Conservation (phyloP, 2,113 vertebrate species). For the Passer domesticus region DNA sequence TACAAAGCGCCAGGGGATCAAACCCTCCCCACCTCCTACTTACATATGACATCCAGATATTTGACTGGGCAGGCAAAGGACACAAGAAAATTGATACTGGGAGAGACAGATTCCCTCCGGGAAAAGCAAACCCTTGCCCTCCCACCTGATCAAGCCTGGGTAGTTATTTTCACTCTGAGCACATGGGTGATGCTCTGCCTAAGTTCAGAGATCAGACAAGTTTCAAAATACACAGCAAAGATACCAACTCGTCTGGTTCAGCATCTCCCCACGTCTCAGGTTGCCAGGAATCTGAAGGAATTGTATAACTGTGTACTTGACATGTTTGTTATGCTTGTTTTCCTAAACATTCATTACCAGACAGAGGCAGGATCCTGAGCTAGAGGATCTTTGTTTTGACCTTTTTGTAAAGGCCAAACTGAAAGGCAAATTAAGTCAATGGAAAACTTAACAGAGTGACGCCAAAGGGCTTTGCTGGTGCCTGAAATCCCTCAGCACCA, state of each 20-base stretch:
- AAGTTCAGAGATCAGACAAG: background rate
- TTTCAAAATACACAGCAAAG: background rate
- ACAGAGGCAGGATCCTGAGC: background rate
- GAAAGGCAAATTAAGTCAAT: constrained; percentile 25
- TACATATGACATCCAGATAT: background rate
- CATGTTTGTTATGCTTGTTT: background rate
- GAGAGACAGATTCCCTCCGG: background rate
- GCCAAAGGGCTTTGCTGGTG: background rate
- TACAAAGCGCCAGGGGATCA: background rate
- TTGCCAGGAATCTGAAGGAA: background rate
- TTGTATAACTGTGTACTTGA: background rate
- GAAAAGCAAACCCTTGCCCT: background rate
- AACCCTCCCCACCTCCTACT: background rate
- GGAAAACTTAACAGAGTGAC: background rate
- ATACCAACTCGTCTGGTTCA: background rate
- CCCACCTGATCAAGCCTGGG: background rate
- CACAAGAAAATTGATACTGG: background rate
- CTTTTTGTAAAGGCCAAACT: constrained; percentile 27
- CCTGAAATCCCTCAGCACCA: background rate
- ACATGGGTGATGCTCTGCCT: background rate
- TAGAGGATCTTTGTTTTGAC: background rate
- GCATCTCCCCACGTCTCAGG: background rate
- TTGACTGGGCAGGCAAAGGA: background rate
- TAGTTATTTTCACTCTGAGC: background rate
- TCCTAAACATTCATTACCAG: background rate